Conservation (phyloP, 2,113 vertebrate genomes). For the Crotophaga sulcirostris region DNA sequence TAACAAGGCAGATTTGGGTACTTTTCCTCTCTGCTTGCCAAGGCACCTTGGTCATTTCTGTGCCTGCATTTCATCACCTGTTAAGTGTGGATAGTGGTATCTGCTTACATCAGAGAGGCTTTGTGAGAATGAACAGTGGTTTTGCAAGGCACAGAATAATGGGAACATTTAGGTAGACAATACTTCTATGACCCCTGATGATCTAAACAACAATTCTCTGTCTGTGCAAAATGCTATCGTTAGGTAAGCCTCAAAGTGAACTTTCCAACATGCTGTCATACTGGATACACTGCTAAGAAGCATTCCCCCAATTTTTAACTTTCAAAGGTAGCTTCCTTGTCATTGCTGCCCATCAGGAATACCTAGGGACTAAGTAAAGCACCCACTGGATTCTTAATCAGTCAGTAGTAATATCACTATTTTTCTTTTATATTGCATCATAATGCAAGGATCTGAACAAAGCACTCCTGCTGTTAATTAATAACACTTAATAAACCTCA, state of each 20-base stretch:
- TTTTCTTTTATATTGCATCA: background rate
- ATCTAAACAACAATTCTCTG: background rate
- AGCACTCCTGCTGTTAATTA: background rate
- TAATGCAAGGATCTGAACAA: background rate
- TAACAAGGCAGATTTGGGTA: background rate
- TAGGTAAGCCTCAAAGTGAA: background rate
- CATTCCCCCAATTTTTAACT: background rate
- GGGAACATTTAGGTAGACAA: background rate
- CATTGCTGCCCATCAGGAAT: background rate
- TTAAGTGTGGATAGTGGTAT: background rate
- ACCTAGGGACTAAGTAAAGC: background rate
- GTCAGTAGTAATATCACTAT: background rate
- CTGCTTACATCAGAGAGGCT: background rate
- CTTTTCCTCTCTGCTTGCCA: accelerated
- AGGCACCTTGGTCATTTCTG: background rate
- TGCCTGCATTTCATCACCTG: background rate
- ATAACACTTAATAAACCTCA: background rate
- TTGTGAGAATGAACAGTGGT: background rate
- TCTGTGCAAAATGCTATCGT: background rate
- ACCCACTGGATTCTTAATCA: background rate
- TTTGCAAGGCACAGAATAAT: background rate
- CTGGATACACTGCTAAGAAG: background rate
- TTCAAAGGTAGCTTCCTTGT: background rate
- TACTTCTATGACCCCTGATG: background rate
- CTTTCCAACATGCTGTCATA: background rate